Conservation (phyloP, 2,888 invertebrate species). For the Mylabris sibirica region DNA sequence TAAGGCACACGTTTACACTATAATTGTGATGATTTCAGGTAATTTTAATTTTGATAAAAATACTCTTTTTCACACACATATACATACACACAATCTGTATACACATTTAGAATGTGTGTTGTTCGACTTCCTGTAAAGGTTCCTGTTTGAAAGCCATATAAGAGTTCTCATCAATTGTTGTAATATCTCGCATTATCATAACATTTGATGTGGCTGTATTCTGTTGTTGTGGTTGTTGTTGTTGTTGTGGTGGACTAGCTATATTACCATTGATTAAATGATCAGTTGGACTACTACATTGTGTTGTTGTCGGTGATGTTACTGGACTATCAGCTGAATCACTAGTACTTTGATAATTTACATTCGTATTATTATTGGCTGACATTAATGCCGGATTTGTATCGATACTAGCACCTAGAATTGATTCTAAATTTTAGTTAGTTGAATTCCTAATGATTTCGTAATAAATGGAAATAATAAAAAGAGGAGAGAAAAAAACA, state of each 20-base stretch:
- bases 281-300: constrained; percentile 58
- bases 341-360: constrained; percentile 65
- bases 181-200: constrained; percentile 63
- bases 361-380: constrained; percentile 49
- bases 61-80: neutral
- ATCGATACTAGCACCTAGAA: constrained; percentile 63
- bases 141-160: constrained; percentile 65
- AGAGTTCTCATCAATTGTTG: constrained; percentile 58
- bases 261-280: constrained; percentile 59
- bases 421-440: constrained; percentile 48
- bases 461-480: neutral
- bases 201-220: constrained; percentile 53
- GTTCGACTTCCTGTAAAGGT: constrained; percentile 63
- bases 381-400: constrained; percentile 55
- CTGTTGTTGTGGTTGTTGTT: constrained; percentile 37
- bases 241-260: constrained; percentile 57
- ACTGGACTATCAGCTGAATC: constrained; percentile 66
- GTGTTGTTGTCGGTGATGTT: constrained; percentile 62
- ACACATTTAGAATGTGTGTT: constrained; percentile 59
- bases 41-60: too few relatives aligned
- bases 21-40: constrained; percentile 24
- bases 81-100: too few relatives aligned
- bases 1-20: constrained; percentile 19
- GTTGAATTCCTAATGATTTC: constrained; percentile 28
- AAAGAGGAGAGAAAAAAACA: constrained; percentile 6